These are phyloP conservation scores for Colostygia pectinataria DNA, from an alignment of 2,888 invertebrate genomes.

Conservation along the genomic window DNA sequence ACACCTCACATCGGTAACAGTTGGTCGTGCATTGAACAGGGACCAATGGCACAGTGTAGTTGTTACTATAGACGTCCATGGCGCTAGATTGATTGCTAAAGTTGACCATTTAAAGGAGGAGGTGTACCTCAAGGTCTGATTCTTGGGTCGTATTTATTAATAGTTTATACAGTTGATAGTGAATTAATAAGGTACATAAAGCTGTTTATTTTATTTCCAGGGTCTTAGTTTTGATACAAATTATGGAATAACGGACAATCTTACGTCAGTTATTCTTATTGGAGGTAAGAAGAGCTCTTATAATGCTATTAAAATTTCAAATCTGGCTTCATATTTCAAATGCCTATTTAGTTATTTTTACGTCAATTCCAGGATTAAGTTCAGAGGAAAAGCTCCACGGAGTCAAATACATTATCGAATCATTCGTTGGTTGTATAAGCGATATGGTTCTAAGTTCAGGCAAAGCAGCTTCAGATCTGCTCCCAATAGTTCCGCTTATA, in stretches of 20 bases:
- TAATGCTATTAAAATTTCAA: not conserved
- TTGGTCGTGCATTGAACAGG: conserved; percentile 93
- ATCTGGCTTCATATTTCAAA: too few relatives aligned
- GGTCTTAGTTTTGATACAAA: conserved; percentile 92
- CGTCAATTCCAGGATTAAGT: conserved; percentile 85
- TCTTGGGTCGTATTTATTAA: conserved; percentile 10
- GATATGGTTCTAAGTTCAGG: conserved; percentile 94
- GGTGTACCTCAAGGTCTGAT: conserved; percentile 86
- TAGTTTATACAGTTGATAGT: conserved; percentile 1
- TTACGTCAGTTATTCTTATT: conserved; percentile 93
- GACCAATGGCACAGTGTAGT: conserved; percentile 96
- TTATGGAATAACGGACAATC: conserved; percentile 93
- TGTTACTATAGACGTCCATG: conserved; percentile 93
- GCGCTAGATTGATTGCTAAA: conserved; percentile 91
- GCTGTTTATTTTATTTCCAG: conserved; percentile 48
- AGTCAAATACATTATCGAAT: conserved; percentile 95
- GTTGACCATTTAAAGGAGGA: conserved; percentile 93
- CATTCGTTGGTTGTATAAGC: conserved; percentile 95
- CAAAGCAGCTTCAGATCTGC: conserved; percentile 91
- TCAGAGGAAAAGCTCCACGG: conserved; percentile 94
- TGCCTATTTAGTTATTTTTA: not conserved
- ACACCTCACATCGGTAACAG: conserved; percentile 91
- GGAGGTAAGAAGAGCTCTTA: conserved; percentile 85
- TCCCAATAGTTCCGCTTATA: conserved; percentile 91
- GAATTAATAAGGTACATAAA: conserved; percentile 1